These are phyloP conservation scores for Petrosia ficiformis DNA, from an alignment of 37 sponge, comb jelly and placozoan species.

Conservation along the genomic window DNA sequence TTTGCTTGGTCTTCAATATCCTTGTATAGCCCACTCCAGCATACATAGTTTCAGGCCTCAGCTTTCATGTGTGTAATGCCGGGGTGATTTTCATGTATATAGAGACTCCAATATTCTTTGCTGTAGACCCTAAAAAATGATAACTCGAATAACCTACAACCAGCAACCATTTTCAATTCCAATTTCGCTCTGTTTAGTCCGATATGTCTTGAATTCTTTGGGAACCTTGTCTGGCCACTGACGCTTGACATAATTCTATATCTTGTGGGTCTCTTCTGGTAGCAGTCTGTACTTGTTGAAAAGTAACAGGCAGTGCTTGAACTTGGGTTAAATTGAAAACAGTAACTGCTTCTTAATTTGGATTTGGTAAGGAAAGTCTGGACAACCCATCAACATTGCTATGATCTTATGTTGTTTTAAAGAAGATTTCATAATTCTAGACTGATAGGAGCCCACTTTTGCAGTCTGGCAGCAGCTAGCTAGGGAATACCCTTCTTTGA, in stretches of 20 bases:
- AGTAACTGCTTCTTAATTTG: no score
- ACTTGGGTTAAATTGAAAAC: no score
- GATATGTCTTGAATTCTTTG: background rate
- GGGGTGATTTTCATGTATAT: conserved; percentile 7
- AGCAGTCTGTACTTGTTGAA: background rate
- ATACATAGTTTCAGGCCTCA: conserved; percentile 1
- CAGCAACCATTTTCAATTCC: background rate
- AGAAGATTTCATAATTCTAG: no score
- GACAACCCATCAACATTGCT: background rate
- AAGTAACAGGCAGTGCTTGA: no score
- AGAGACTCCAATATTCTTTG: background rate
- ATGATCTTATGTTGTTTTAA: no score
- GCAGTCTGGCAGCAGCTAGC: background rate
- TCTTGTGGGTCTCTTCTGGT: background rate
- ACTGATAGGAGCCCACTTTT: no score
- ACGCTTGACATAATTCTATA: background rate
- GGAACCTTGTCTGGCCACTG: background rate
- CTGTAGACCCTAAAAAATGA: background rate
- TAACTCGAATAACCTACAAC: background rate
- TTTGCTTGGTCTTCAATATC: background rate
- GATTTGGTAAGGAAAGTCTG: background rate
- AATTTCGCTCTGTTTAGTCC: background rate
- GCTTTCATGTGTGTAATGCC: conserved; percentile 17
- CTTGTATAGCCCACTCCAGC: background rate
- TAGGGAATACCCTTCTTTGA: background rate